A percentile compares a stretch with the other conserved stretches of the same genome.
These are phyloP conservation scores for Synergus itoensis DNA, from an alignment of 2,888 invertebrate species.

Conservation along the genomic window DNA sequence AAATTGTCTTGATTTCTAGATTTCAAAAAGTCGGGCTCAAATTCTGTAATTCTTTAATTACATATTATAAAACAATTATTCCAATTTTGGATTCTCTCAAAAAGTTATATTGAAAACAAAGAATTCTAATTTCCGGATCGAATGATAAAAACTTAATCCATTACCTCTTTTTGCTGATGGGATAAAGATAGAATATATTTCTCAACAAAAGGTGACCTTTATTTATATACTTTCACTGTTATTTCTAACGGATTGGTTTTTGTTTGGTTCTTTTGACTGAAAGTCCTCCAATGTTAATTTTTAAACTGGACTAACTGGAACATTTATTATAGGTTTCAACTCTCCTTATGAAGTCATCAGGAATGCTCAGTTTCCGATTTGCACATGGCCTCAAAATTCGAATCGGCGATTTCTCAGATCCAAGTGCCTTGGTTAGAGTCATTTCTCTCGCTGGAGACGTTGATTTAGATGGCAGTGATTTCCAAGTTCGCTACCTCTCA, in stretches of 20 bases:
- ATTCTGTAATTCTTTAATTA: neutral
- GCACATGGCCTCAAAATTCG: slow-evolving; percentile 35
- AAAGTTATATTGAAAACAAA: neutral
- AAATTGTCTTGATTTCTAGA: neutral
- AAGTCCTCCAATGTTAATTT: neutral
- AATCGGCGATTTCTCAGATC: slow-evolving; percentile 55
- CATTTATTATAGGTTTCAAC: neutral
- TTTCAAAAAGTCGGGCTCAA: neutral
- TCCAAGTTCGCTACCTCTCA: slow-evolving; percentile 70
- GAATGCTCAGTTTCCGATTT: neutral
- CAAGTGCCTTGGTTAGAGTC: slow-evolving; percentile 56
- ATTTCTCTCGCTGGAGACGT: slow-evolving; percentile 64
- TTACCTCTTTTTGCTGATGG: neutral
- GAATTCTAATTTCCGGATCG: neutral
- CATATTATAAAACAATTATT: neutral
- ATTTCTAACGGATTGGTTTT: too few relatives aligned
- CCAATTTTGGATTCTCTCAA: neutral
- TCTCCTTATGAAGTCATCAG: neutral
- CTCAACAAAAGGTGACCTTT: neutral
- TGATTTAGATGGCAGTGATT: slow-evolving; percentile 71
- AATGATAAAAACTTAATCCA: neutral
- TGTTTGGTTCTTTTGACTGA: too few relatives aligned
- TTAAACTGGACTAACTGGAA: neutral
- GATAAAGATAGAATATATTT: neutral
- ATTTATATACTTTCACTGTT: neutral